A percentile compares a stretch with the other conserved stretches of the same genome.
phyloP scores from a whole-genome alignment of 2,888 invertebrate species.

The Furcula furcula region DNA sequence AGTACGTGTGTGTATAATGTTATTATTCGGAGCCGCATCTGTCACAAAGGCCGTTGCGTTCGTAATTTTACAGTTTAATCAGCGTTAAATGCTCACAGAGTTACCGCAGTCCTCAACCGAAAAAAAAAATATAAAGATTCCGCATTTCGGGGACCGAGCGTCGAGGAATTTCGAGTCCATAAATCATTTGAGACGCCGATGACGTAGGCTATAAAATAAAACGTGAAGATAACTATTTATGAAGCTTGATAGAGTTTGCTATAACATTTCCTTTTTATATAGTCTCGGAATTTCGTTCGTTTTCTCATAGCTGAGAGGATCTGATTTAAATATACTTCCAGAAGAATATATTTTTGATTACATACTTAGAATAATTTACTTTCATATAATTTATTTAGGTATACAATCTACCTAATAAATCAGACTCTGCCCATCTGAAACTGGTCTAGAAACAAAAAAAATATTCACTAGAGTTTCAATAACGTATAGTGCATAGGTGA shows the following conservation, averaged over 20 bases:
- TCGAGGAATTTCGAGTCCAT: constrained; percentile 61
- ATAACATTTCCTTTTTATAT: too few relatives aligned
- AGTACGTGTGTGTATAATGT: constrained; percentile 73
- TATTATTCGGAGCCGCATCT: constrained; percentile 78
- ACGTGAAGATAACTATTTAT: constrained; percentile 37
- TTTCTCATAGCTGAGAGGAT: too few relatives aligned
- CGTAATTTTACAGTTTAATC: constrained; percentile 82
- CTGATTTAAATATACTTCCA: too few relatives aligned
- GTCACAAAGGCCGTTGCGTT: constrained; percentile 75
- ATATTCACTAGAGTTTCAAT: too few relatives aligned
- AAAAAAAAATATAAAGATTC: constrained; percentile 50
- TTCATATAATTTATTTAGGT: too few relatives aligned
- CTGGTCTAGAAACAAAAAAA: too few relatives aligned
- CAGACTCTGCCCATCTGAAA: too few relatives aligned
- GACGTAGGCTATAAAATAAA: constrained; percentile 46
- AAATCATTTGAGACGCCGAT: constrained; percentile 68
- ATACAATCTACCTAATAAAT: too few relatives aligned
- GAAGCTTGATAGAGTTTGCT: constrained; percentile 11
- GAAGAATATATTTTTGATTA: too few relatives aligned
- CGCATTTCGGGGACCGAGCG: constrained; percentile 26
- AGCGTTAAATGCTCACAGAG: constrained; percentile 78
- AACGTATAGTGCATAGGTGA: too few relatives aligned
- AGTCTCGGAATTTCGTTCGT: too few relatives aligned
- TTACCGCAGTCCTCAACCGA: constrained; percentile 54
- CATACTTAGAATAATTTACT: too few relatives aligned